These are phyloP conservation scores for Spea hammondii DNA, from an alignment of 2,797 vertebrate genomes.

Conservation along the genomic window DNA sequence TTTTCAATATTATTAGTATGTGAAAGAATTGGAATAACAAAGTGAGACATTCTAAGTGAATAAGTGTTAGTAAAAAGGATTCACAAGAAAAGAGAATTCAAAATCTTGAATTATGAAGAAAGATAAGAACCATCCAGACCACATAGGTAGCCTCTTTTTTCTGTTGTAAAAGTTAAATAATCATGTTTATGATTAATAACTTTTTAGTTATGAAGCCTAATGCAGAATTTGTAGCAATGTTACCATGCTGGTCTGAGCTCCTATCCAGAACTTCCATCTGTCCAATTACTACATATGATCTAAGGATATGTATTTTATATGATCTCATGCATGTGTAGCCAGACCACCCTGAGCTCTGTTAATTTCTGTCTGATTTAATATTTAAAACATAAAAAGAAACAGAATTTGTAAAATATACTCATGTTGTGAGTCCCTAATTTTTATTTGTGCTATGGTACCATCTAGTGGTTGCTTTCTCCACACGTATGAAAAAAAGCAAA, in stretches of 20 bases:
- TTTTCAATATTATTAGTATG: background rate
- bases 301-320: constrained; percentile 10
- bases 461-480: constrained; percentile 10
- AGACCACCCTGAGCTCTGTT: constrained; percentile 9
- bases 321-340: background rate
- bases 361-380: background rate
- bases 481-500: background rate
- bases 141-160: no score
- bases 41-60: no score
- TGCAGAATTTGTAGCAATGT: background rate
- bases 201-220: background rate
- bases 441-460: background rate
- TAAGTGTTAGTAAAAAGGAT: no score
- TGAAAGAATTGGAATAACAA: no score
- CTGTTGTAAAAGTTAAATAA: no score
- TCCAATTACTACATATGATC: constrained; percentile 7
- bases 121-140: no score
- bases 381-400: background rate
- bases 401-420: background rate
- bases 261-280: constrained; percentile 3
- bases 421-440: background rate
- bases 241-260: background rate
- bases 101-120: no score
- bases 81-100: no score
- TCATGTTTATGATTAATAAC: background rate